Percentiles rank a stretch among this genome's conserved stretches.
Conservation (phyloP, 2,113 vertebrate genomes). For the Psittacus erithacus region DNA sequence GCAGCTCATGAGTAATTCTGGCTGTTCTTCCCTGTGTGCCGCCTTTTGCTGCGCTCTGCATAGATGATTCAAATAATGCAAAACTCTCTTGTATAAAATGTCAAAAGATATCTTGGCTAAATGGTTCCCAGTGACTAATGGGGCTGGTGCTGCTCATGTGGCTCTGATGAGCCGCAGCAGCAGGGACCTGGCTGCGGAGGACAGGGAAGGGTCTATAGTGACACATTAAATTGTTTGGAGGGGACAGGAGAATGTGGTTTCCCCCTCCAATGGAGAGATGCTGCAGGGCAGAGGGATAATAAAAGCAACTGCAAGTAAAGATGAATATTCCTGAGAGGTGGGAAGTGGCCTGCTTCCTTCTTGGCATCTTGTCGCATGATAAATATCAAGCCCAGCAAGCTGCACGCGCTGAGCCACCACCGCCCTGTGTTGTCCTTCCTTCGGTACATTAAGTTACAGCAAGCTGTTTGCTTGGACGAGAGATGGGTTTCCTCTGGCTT, state of each 20-base stretch:
- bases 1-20: slow-evolving; percentile 39
- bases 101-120: slow-evolving; percentile 9
- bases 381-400: not conserved
- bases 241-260: not conserved
- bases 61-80: slow-evolving; percentile 34
- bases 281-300: not conserved
- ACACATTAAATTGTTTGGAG: not conserved
- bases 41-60: not conserved
- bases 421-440: not conserved
- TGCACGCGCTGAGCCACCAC: not conserved
- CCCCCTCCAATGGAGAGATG: not conserved
- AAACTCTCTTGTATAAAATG: not conserved
- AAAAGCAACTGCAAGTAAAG: not conserved
- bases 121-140: not conserved
- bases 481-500: not conserved
- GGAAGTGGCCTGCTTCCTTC: not conserved
- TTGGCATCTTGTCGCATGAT: not conserved
- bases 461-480: not conserved
- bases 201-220: not conserved
- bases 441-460: not conserved
- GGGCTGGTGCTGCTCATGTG: not conserved
- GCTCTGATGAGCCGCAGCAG: not conserved
- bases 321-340: not conserved
- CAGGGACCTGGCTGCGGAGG: not conserved
- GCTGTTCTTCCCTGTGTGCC: not conserved